Evolutionary conservation across 1,140 invertebrate species (phyloP), one percentile per base, ranked within the genome.

Genomic region (Euura lappo): DNA sequence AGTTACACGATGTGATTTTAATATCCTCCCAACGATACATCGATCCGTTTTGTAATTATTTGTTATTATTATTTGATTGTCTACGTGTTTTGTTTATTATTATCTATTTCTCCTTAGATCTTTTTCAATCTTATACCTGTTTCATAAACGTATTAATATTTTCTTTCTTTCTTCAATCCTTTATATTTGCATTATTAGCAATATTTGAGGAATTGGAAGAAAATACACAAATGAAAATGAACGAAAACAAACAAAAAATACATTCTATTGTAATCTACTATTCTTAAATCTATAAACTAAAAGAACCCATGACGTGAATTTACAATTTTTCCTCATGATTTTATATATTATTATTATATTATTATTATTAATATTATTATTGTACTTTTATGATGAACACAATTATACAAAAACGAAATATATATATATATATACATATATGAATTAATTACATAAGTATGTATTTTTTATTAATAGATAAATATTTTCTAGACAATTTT

Each of bases 281-380:
- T 68, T 64, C 66, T 60, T 69, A 72, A 71, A 71, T 10, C 44
- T 64, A 47, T 68, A 72, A 68, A 69, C 60, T 28, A 28, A 28
- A 28, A 28, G 28, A 70, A 81, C 76, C 79, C 81, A 80, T 76
- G 78, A 79, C 81, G 80, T 84, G 82, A 84, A 85, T 82, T 83
- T 81, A 83, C 79, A 82, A 83, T 84, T 85, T 85, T 79, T 85
- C 79, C 77, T 85, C 78, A 83, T 85, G 82, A 85, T 86, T 87
- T 86, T 79, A 86, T 85, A 85, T 86, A 80, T 84, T 80, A 81
- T 81, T 85, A 87, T 85, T 84, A 85, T 82, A 85, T 82, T 87
- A 86, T 84, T 86, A 85, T 86, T 86, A 86, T 85, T 86, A 81
- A 84, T 80, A 81, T 81, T 85, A 87, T 85, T 84, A 85, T 85